These are phyloP conservation scores for Sarcophaga caerulescens DNA, from an alignment of 2,888 invertebrate genomes.

Conservation along the genomic window DNA sequence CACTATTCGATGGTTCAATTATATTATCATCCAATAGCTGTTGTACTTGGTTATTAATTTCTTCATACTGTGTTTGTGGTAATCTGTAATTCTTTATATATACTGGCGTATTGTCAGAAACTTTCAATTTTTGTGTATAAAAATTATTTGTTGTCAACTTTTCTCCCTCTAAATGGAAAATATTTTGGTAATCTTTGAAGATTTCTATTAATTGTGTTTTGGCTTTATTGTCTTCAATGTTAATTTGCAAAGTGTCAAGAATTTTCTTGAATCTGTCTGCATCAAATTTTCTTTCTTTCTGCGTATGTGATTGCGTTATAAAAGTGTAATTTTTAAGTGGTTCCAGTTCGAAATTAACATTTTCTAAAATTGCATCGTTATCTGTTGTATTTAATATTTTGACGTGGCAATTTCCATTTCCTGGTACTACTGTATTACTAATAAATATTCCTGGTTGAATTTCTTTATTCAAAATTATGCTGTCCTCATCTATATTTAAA, in stretches of 20 bases:
- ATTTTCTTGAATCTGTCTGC: constrained; percentile 6
- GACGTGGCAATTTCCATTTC: constrained; percentile 3
- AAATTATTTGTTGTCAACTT: constrained; percentile 27
- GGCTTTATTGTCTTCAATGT: constrained; percentile 6
- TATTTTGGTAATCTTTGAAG: constrained; percentile 19
- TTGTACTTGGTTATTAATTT: too few species aligned
- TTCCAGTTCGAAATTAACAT: background rate
- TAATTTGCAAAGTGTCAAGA: constrained; percentile 1
- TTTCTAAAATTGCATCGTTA: background rate
- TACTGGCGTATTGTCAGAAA: too few species aligned
- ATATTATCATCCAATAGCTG: too few species aligned
- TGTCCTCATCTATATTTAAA: too few species aligned
- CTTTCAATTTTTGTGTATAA: constrained; percentile 16
- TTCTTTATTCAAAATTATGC: too few species aligned
- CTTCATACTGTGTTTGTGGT: too few species aligned
- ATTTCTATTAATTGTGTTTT: constrained; percentile 1
- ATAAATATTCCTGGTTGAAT: too few species aligned
- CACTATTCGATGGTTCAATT: too few species aligned
- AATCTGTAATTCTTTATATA: too few species aligned
- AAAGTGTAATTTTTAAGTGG: background rate
- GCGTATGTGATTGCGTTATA: too few species aligned
- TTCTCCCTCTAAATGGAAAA: constrained; percentile 31
- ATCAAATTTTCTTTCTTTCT: too few species aligned
- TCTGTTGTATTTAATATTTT: constrained; percentile 12
- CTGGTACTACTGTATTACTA: background rate